Evolutionary conservation across 2,888 invertebrate species (phyloP), one percentile per base, ranked within the genome.

Genomic region (Prosopocoilus inquinatus): DNA sequence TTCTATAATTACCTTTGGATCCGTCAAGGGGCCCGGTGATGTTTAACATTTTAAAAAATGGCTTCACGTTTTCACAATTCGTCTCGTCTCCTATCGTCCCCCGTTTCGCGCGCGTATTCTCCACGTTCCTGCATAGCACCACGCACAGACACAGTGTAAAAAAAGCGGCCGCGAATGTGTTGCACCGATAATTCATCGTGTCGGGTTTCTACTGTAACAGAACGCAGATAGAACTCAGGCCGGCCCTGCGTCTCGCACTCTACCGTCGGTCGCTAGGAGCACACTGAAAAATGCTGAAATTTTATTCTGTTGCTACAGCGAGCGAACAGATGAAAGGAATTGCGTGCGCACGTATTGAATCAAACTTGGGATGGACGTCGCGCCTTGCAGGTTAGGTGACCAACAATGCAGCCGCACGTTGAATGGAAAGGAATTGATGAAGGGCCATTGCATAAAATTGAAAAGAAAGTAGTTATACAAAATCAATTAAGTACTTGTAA

Each of bases 91-190:
- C 32, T 11, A 32, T 41, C 33, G 9, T 38, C 16, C 50, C 36
- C 34, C 47, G 46, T 47, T 53, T 47, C 43, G 41, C 15, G 11
- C 12, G 41, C 13, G 16, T 39, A 47, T 33, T 53, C 9, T 53
- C 53, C 36, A 47, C 38, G 47, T 53, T 53, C 47, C 47, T 47
- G 47, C 47, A 47, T 33, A 47, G 47, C 53, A 53, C 53, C 53
- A 53, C 38, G 16, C 53, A 53, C 53, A 47, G 41, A 41, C 53
- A 53, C 53, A 53, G 28, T 16, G 41, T 53, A 28, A 41, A 32
- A 53, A 53, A 33, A 34, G 47, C 47, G 33, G 47, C 16, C n/a
- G 47, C 36, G n/a, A 13, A 47, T 38, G 47, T 47, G n/a, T n/a
- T 34, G 34, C 38, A 47, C 53, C 53, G 33, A 32, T 41, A 28